phyloP scores from a whole-genome alignment of 2,113 vertebrate genomes.

The Hymenochirus boettgeri region DNA sequence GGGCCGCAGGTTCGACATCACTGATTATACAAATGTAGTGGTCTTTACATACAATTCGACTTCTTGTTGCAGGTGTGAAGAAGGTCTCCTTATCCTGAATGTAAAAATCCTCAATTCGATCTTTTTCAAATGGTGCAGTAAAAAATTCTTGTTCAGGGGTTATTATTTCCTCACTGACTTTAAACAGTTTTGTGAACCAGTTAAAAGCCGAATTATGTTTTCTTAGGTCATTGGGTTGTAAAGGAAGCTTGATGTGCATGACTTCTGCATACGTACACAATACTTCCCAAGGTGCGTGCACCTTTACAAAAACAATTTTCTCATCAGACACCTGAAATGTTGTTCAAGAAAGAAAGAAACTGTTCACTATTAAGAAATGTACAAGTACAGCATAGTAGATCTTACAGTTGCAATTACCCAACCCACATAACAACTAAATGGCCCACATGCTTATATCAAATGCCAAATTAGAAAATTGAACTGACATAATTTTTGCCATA shows the following conservation, averaged over 20 bases:
- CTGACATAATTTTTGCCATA: too few relatives aligned
- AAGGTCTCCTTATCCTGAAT: slow-evolving; percentile 74
- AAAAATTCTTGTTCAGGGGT: slow-evolving; percentile 78
- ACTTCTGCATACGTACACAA: slow-evolving; percentile 82
- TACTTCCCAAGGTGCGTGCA: slow-evolving; percentile 86
- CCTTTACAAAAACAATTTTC: slow-evolving; percentile 78
- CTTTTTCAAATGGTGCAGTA: slow-evolving; percentile 82
- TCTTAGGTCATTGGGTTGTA: slow-evolving; percentile 73
- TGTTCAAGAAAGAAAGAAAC: slow-evolving; percentile 40
- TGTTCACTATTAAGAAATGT: too few relatives aligned
- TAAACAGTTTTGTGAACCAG: slow-evolving; percentile 75
- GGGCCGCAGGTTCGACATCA: too few relatives aligned
- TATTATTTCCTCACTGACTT: slow-evolving; percentile 74
- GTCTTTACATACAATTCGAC: slow-evolving; percentile 75
- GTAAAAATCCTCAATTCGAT: slow-evolving; percentile 68
- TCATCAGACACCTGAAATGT: slow-evolving; percentile 69
- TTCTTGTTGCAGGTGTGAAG: slow-evolving; percentile 86
- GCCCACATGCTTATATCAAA: too few relatives aligned
- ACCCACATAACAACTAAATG: too few relatives aligned
- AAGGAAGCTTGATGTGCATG: slow-evolving; percentile 87
- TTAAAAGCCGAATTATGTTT: slow-evolving; percentile 64
- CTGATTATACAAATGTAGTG: too few relatives aligned
- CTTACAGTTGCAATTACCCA: too few relatives aligned
- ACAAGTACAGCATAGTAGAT: too few relatives aligned
- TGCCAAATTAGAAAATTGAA: too few relatives aligned